Percentiles rank a stretch among this genome's conserved stretches.
These are phyloP conservation scores for Sebastes oblongus DNA, from an alignment of 2,797 vertebrate species.

Conservation along the genomic window DNA sequence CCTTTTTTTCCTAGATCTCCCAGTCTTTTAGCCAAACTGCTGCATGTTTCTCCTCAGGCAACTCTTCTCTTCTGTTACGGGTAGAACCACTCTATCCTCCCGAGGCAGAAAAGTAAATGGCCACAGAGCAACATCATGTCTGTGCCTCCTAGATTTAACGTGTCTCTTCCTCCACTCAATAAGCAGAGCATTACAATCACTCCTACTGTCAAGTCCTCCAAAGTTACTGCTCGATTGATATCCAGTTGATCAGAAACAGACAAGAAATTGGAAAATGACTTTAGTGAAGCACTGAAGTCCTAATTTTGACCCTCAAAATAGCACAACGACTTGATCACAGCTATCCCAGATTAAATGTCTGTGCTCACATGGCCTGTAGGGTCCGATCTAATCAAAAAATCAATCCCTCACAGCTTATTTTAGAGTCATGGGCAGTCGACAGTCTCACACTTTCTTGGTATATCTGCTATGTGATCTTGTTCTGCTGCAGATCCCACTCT, in stretches of 20 bases:
- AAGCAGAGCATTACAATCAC: conserved; percentile 45
- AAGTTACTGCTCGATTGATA: conserved; percentile 9
- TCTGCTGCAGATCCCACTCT: conserved; percentile 75
- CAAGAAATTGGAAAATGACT: conserved; percentile 27
- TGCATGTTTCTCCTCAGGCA: conserved; percentile 62
- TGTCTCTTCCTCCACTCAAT: conserved; percentile 31
- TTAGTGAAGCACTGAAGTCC: conserved; percentile 11
- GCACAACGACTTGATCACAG: conserved; percentile 17
- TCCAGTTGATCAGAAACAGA: conserved; percentile 45
- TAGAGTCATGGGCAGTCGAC: conserved; percentile 29
- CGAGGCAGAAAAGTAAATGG: conserved; percentile 59
- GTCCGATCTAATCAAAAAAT: conserved; percentile 55
- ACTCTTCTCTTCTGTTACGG: conserved; percentile 49
- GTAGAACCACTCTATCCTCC: conserved; percentile 70
- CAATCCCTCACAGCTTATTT: conserved; percentile 50
- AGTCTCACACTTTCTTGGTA: conserved; percentile 66
- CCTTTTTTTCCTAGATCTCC: conserved; percentile 20
- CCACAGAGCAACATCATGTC: conserved; percentile 69
- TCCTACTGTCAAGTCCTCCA: conserved; percentile 24
- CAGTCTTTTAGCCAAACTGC: conserved; percentile 58
- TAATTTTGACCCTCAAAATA: conserved; percentile 35
- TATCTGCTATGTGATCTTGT: conserved; percentile 74
- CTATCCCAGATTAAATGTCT: conserved; percentile 36
- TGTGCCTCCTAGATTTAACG: conserved; percentile 23
- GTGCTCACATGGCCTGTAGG: conserved; percentile 20